These are phyloP conservation scores for Lycaon pictus DNA, from an alignment of 2,113 vertebrate genomes.

Conservation along the genomic window DNA sequence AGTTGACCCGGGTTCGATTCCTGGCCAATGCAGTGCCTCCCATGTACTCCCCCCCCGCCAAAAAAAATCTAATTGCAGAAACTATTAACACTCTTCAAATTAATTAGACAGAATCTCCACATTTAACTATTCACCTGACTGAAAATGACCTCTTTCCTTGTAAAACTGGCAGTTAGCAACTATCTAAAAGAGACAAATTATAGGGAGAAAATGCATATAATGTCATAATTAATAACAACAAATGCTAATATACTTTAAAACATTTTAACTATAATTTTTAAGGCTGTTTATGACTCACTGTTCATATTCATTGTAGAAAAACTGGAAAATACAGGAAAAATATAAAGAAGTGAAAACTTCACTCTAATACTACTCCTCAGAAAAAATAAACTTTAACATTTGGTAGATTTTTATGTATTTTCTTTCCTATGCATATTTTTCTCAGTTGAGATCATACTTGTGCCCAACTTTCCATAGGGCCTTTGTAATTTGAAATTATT, in stretches of 20 bases:
- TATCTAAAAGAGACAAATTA: neutral
- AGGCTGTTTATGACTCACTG: neutral
- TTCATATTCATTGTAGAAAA: neutral
- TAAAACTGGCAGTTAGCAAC: neutral
- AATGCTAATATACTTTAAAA: neutral
- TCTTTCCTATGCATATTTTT: neutral
- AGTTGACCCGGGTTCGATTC: slow-evolving; percentile 87
- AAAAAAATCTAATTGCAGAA: neutral
- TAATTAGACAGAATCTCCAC: neutral
- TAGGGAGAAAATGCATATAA: neutral
- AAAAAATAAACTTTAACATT: neutral
- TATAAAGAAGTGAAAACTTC: neutral
- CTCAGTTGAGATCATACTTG: neutral
- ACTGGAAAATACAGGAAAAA: neutral
- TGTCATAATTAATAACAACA: neutral
- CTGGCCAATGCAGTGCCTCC: slow-evolving; percentile 79
- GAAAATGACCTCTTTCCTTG: neutral
- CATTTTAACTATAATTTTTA: neutral
- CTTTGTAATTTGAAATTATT: neutral
- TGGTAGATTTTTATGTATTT: neutral
- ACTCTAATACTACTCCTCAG: neutral
- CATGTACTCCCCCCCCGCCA: too few relatives aligned
- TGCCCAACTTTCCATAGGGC: neutral
- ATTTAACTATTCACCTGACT: neutral
- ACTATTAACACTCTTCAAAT: neutral